Conservation (phyloP, 2,888 invertebrate species). For the Scotopteryx bipunctaria region DNA sequence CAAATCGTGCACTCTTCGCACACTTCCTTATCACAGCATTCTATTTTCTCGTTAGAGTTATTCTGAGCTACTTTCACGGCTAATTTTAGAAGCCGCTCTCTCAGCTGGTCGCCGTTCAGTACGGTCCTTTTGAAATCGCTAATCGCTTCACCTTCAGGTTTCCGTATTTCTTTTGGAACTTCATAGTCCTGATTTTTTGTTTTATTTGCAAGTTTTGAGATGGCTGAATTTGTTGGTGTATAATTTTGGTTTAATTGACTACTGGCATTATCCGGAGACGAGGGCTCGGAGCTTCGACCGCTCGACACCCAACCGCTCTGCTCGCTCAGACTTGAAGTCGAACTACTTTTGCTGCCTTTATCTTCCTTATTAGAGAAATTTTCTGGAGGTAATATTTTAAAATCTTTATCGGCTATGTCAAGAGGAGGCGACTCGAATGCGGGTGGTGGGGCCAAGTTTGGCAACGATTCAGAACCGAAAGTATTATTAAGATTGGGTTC, state of each 20-base stretch:
- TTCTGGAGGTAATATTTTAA: constrained; percentile 78
- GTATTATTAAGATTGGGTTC: constrained; percentile 80
- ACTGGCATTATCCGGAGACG: constrained; percentile 83
- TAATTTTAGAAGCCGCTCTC: constrained; percentile 86
- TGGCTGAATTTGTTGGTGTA: constrained; percentile 56
- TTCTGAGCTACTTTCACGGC: constrained; percentile 78
- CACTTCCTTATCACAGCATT: constrained; percentile 80
- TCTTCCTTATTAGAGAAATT: constrained; percentile 75
- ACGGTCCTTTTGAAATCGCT: constrained; percentile 76
- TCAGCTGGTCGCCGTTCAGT: constrained; percentile 86
- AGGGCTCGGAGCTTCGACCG: constrained; percentile 86
- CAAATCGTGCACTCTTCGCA: constrained; percentile 80
- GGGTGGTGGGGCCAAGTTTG: constrained; percentile 86
- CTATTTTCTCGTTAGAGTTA: constrained; percentile 75
- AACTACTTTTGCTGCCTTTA: constrained; percentile 75
- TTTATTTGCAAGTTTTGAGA: constrained; percentile 55
- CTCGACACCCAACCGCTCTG: constrained; percentile 95
- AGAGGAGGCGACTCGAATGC: constrained; percentile 83
- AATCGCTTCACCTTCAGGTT: constrained; percentile 62
- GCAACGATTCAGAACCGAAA: constrained; percentile 87
- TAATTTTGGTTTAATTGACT: constrained; percentile 80
- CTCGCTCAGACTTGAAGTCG: constrained; percentile 89
- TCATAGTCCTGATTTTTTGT: constrained; percentile 46
- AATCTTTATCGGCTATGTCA: constrained; percentile 78
- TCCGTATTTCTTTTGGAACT: constrained; percentile 47